Evolutionary conservation across 2,113 vertebrate species (phyloP), one percentile per base, ranked within the genome.

Genomic region (Falcunculus frontatus): DNA sequence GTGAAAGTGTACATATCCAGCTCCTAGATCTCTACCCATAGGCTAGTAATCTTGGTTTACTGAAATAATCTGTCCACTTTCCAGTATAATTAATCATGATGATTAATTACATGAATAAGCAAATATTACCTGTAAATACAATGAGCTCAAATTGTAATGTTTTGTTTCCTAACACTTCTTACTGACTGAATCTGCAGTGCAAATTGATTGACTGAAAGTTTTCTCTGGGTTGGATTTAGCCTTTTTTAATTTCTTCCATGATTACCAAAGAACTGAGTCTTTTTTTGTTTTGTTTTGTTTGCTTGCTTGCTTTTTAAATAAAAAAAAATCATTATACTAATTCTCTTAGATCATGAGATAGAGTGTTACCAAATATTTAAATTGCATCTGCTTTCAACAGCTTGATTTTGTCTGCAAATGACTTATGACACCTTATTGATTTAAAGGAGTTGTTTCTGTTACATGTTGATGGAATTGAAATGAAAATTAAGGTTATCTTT

Each of bases 21-120:
- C 76, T 95, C 69, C 63, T 62, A 89, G 94, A 82, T 76, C 95
- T 96, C 89, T 87, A 93, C 44, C 82, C 81, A 91, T 81, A 73
- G 78, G 75, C 96, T 97, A 96, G 87, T 84, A 94, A 95, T 96
- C 78, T 97, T 82, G 76, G 89, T 85, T 93, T 94, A 73, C 87
- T 90, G 91, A 95, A 95, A 79, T 96, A 96, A 94, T 95, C 84
- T 95, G n/a, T 87, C 93, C 89, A 67, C 75, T 91, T 97, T 91
- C 89, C 57, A 50, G 39, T 89, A 89, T 37, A 93, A 95, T 97
- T 94, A 97, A 96, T 97, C 95, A 96, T 64, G 47, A 85, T 89
- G 84, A 96, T 95, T 97, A 96, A 93, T 96, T 93, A 83, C 77
- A 46, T 70, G 35, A 27, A 64, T 85, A 95, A 92, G 37, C 49